Conservation (phyloP, 2,797 vertebrate species). For the Selene dorsalis region DNA sequence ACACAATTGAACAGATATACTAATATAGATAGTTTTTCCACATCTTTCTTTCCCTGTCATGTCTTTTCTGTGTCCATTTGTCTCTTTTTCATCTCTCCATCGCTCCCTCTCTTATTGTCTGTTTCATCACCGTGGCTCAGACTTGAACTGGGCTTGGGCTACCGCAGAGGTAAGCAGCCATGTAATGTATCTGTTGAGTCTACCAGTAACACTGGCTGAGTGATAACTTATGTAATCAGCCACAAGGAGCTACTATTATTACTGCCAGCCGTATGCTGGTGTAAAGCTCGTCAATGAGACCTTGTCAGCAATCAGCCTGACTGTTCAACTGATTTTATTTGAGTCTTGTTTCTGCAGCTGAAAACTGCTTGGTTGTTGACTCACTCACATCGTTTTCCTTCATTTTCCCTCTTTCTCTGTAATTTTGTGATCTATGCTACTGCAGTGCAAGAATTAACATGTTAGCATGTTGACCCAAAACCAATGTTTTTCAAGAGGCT, state of each 20-base stretch:
- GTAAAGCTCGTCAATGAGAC: neutral
- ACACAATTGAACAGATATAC: neutral
- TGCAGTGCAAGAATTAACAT: slow-evolving; percentile 17
- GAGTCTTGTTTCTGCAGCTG: neutral
- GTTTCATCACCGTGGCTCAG: slow-evolving; percentile 1
- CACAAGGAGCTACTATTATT: neutral
- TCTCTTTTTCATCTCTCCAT: neutral
- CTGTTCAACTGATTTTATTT: neutral
- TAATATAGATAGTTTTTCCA: neutral
- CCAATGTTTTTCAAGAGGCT: neutral
- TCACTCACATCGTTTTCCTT: too few species aligned
- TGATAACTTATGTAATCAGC: slow-evolving; percentile 37
- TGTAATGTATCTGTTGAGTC: slow-evolving; percentile 21
- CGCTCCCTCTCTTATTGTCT: neutral
- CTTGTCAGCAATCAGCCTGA: neutral
- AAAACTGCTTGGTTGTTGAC: neutral
- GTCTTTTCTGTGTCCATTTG: neutral
- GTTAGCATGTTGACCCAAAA: slow-evolving; percentile 8
- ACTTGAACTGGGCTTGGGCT: slow-evolving; percentile 27
- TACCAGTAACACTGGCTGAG: slow-evolving; percentile 31
- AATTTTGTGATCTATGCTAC: neutral
- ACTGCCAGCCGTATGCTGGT: neutral
- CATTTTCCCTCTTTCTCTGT: neutral
- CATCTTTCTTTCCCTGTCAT: neutral
- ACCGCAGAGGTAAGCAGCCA: slow-evolving; percentile 24